Percentiles rank a stretch among this genome's conserved stretches.
Conservation (phyloP, 37 sponge, comb jelly and placozoan genomes). For the Halisarca cf. caerulea region DNA sequence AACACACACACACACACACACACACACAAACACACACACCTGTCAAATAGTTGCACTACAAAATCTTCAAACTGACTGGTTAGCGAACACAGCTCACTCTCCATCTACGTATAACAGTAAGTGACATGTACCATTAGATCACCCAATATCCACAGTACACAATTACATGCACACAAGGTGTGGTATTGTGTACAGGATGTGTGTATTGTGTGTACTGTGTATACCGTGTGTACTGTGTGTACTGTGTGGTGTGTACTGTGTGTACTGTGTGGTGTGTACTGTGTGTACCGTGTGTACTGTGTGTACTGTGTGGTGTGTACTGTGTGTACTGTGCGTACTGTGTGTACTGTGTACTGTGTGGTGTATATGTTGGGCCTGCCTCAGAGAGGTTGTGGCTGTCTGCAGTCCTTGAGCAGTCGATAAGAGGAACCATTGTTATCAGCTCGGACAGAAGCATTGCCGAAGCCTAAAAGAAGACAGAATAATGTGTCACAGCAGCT, state of each 20-base stretch:
- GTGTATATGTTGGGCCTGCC: slow-evolving; percentile 45
- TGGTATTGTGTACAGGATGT: too few species aligned
- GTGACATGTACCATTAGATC: not conserved
- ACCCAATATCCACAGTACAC: slow-evolving; percentile 15
- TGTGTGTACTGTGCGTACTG: too few species aligned
- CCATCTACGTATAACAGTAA: slow-evolving; percentile 37
- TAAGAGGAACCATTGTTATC: slow-evolving; percentile 69
- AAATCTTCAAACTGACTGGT: slow-evolving; percentile 88
- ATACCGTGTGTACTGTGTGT: too few species aligned
- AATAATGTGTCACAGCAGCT: not conserved
- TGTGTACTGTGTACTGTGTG: too few species aligned
- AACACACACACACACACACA: slow-evolving; percentile 10
- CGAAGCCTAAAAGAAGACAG: slow-evolving; percentile 41
- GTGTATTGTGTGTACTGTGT: too few species aligned
- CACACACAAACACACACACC: slow-evolving; percentile 34
- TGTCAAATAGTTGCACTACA: slow-evolving; percentile 74
- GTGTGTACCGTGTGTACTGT: too few species aligned
- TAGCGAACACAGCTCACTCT: slow-evolving; percentile 64
- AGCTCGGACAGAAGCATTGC: slow-evolving; percentile 54
- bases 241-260: too few species aligned
- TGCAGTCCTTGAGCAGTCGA: slow-evolving; percentile 73
- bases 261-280: too few species aligned
- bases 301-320: too few species aligned
- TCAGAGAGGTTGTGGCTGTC: slow-evolving; percentile 57
- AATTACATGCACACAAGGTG: not conserved